These are phyloP conservation scores for Cottus gobio DNA, from an alignment of 2,113 vertebrate genomes.

Conservation along the genomic window DNA sequence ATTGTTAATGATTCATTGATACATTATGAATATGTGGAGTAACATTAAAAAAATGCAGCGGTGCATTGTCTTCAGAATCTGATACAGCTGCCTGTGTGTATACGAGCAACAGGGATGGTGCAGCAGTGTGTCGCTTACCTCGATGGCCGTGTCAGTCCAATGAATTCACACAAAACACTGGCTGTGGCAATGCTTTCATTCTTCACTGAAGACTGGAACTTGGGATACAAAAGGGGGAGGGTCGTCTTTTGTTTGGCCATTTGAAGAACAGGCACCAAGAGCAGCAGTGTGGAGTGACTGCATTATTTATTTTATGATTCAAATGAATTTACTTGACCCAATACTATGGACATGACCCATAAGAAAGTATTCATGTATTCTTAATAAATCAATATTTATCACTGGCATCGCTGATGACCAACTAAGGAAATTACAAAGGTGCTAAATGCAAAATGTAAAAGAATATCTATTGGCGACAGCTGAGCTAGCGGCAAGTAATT, in stretches of 20 bases:
- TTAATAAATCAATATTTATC: neutral
- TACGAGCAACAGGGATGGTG: neutral
- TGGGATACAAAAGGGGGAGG: neutral
- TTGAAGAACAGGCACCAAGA: neutral
- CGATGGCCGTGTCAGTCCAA: too few species aligned
- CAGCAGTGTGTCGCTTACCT: neutral
- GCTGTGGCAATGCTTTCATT: neutral
- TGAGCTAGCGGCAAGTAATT: too few species aligned
- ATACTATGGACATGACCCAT: neutral
- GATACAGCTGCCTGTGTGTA: neutral
- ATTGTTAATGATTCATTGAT: neutral
- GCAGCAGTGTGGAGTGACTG: neutral
- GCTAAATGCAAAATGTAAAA: too few species aligned
- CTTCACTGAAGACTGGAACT: neutral
- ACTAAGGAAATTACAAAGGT: too few species aligned
- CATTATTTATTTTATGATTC: neutral
- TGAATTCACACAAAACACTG: neutral
- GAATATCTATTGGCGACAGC: too few species aligned
- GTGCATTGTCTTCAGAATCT: neutral
- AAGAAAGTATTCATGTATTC: too few species aligned
- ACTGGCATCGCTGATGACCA: neutral
- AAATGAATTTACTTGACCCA: neutral
- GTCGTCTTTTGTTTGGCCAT: too few species aligned
- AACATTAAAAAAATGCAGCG: neutral
- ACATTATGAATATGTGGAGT: neutral